Conservation (phyloP, 2,888 invertebrate genomes). For the Hirtodrosophila alboralis region DNA sequence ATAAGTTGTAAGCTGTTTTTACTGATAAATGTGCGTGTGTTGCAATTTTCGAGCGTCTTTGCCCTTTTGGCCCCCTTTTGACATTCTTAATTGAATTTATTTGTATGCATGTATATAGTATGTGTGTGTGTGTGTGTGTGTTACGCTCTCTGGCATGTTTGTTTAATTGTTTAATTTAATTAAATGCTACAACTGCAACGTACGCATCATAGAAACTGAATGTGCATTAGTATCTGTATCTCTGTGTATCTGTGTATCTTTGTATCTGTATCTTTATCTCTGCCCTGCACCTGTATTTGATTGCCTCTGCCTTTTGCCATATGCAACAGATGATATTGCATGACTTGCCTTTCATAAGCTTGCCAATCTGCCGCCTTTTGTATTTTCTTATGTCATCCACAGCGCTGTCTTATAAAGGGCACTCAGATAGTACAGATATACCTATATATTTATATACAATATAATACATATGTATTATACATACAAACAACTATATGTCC, state of each 20-base stretch:
- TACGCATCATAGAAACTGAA: constrained; percentile 27
- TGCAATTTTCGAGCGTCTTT: constrained; percentile 49
- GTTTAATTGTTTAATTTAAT: constrained; percentile 82
- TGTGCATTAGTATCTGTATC: constrained; percentile 19
- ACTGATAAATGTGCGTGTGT: constrained; percentile 68
- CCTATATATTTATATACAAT: neutral
- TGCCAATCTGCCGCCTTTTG: constrained; percentile 39
- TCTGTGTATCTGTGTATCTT: constrained; percentile 9
- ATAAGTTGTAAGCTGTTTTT: constrained; percentile 34
- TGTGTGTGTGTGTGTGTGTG: constrained; percentile 11
- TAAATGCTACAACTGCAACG: constrained; percentile 73
- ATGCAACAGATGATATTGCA: constrained; percentile 73
- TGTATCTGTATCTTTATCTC: constrained; percentile 9
- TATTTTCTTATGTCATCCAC: constrained; percentile 74
- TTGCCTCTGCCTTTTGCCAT: constrained; percentile 21
- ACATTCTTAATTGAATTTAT: constrained; percentile 76
- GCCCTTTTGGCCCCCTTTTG: constrained; percentile 44
- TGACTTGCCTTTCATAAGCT: constrained; percentile 59
- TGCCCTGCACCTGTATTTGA: constrained; percentile 1
- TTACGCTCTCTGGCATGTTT: constrained; percentile 56
- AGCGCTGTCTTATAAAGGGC: constrained; percentile 36
- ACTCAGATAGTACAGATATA: constrained; percentile 17
- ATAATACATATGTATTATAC: constrained; percentile 36
- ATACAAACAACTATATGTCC: constrained; percentile 10
- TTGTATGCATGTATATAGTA: constrained; percentile 27